Base-by-base conservation (phyloP, 1,140 invertebrate genomes). In the Drosophila tristis region DNA sequence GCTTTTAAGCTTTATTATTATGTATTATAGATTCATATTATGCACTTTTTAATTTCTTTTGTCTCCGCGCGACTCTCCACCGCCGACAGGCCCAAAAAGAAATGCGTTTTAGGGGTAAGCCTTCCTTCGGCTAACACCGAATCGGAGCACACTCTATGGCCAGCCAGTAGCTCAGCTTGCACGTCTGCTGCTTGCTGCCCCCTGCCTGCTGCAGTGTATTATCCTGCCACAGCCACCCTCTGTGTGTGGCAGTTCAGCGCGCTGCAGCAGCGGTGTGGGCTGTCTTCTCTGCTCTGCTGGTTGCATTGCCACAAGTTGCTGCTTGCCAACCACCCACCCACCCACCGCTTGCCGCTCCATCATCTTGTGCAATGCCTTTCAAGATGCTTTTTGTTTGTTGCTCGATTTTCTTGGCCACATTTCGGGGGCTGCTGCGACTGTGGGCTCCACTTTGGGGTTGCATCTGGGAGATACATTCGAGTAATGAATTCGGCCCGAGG, bases 21-120 rank as follows among this genome's bases (percentile, higher is more conserved):
- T 89, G 73, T 89, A 80, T 89, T 89, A 89, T 89, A 89, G 85
- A 89, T 89, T 89, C 84, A 89, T 89, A 74, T 89, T 89, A 89
- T 89, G 84, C 84, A 89, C 84, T 89, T 89, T 86, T 87, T 80
- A 74, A 74, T 80, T 84, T 89, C 70, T 76, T 89, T 89, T 84
- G 79, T 84, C 75, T 81, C 74, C 42, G 45, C 63, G 56, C 26
- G 63, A 58, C 53, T 74, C 70, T 74, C 54, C 53, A 74, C 48
- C 20, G 5, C 31, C 59, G 54, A 53, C 70, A 74, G 51, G 45
- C 60, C 60, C 31, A 57, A 65, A 86, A 86, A 78, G 65, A 59
- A 74, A 87, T 87, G 74, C 81, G 70, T 78, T 87, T 82, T 68
- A 13, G 31, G 31, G 31, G 8, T 35, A 35, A 35, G 1, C 8